Evolutionary conservation across 1,140 invertebrate genomes (phyloP).

Genomic region (Wiebesia pumilae): DNA sequence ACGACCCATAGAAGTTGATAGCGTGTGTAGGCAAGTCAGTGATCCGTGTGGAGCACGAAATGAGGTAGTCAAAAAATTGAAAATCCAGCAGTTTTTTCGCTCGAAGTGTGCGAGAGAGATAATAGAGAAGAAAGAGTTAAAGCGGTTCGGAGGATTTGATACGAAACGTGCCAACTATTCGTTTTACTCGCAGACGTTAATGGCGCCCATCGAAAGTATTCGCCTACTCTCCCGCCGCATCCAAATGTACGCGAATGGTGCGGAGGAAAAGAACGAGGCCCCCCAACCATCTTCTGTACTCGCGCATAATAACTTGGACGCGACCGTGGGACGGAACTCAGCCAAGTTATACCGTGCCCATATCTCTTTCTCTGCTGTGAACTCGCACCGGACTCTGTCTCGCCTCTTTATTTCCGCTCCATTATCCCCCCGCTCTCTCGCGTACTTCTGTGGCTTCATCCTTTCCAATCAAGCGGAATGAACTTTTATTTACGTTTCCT

Average conservation of each 20-base stretch:
- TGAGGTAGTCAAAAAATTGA: constrained; percentile 15
- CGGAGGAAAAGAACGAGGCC: background rate
- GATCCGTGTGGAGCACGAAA: background rate
- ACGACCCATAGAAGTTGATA: background rate
- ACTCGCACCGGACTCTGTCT: background rate
- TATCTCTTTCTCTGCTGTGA: background rate
- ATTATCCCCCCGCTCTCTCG: constrained; percentile 29
- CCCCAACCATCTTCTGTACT: background rate
- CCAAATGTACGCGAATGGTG: background rate
- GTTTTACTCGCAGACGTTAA: constrained; percentile 44
- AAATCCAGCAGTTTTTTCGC: constrained; percentile 16
- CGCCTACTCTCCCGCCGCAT: background rate
- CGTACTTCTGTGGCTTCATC: constrained; percentile 43
- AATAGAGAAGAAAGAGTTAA: background rate
- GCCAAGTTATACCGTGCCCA: background rate
- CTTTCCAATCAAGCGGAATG: constrained; percentile 52
- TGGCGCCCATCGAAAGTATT: constrained; percentile 37
- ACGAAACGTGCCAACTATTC: constrained; percentile 40
- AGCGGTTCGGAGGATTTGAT: constrained; percentile 11
- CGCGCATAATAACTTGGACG: constrained; percentile 35
- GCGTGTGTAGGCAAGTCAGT: background rate
- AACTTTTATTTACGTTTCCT: constrained; percentile 48
- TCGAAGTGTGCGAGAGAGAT: background rate
- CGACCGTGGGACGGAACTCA: background rate
- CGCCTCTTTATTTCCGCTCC: constrained; percentile 51